Conservation (phyloP, 2,888 invertebrate genomes). For the Cristatella mucedo region DNA sequence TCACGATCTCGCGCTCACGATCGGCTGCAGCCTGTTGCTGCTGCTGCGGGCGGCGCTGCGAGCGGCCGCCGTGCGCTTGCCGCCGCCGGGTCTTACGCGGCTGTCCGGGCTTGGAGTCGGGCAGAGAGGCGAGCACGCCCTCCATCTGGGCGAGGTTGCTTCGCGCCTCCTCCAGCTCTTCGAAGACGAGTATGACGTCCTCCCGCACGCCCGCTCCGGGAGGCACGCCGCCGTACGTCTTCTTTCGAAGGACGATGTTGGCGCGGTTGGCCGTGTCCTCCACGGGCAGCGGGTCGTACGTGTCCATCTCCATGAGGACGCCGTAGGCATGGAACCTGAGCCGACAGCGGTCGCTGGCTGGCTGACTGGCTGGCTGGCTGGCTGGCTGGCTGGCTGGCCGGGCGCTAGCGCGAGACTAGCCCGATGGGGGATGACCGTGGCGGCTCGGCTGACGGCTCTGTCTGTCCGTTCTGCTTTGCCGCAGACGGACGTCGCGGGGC, state of each 20-base stretch:
- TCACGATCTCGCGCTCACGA: no score
- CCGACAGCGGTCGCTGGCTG: background rate
- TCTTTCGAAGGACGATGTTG: slow-evolving; percentile 28
- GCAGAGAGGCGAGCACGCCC: slow-evolving; percentile 20
- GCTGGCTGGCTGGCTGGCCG: no score
- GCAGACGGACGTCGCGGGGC: no score
- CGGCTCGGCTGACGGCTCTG: background rate
- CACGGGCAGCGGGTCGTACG: slow-evolving; percentile 25
- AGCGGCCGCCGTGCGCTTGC: background rate
- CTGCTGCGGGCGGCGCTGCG: no score
- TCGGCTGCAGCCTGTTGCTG: no score
- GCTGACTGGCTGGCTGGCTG: no score
- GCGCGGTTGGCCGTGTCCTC: slow-evolving; percentile 20
- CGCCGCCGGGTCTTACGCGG: background rate
- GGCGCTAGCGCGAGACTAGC: background rate
- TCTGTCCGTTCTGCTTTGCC: no score
- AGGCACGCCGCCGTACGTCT: slow-evolving; percentile 33
- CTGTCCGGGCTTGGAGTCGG: slow-evolving; percentile 16
- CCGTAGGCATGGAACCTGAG: slow-evolving; percentile 36
- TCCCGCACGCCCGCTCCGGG: slow-evolving; percentile 34
- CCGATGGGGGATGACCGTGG: background rate
- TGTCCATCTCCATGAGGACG: slow-evolving; percentile 34
- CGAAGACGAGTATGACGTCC: slow-evolving; percentile 35
- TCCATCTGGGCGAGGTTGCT: slow-evolving; percentile 25
- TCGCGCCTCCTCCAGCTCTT: slow-evolving; percentile 35